A percentile compares a stretch with the other conserved stretches of the same genome.
phyloP scores from a whole-genome alignment of 2,113 vertebrate genomes.

The Stomatorhinus ivindoensis region DNA sequence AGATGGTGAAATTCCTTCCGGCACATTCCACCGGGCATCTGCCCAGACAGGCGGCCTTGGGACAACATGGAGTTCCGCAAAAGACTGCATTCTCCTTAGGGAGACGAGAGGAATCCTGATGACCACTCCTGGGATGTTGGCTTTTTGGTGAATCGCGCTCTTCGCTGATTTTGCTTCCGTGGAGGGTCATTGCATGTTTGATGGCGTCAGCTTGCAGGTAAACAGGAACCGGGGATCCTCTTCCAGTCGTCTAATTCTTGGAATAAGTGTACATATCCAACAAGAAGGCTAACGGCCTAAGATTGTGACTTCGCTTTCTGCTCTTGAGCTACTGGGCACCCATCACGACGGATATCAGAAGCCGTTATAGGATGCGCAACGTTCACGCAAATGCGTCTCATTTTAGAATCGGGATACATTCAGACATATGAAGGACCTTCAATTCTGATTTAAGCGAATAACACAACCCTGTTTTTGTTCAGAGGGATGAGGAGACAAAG shows the following conservation, averaged over 20 bases:
- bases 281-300: neutral
- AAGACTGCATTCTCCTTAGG: neutral
- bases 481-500: neutral
- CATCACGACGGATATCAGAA: neutral
- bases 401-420: neutral
- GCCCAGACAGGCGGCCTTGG: neutral
- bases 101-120: neutral
- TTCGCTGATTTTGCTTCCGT: neutral
- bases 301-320: neutral
- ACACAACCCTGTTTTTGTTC: neutral
- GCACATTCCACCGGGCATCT: neutral
- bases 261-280: neutral
- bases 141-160: neutral
- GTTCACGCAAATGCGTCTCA: neutral
- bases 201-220: neutral
- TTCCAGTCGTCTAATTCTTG: neutral
- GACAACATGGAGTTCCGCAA: neutral
- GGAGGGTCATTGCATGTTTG: neutral
- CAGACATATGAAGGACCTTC: neutral
- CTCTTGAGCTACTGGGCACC: neutral
- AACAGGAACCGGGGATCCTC: neutral
- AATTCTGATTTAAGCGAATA: neutral
- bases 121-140: neutral
- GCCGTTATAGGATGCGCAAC: neutral
- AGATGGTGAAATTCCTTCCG: neutral